Evolutionary conservation across 1,140 invertebrate species (phyloP), one percentile per base, ranked within the genome.

Genomic region (Phocides pigmalion): DNA sequence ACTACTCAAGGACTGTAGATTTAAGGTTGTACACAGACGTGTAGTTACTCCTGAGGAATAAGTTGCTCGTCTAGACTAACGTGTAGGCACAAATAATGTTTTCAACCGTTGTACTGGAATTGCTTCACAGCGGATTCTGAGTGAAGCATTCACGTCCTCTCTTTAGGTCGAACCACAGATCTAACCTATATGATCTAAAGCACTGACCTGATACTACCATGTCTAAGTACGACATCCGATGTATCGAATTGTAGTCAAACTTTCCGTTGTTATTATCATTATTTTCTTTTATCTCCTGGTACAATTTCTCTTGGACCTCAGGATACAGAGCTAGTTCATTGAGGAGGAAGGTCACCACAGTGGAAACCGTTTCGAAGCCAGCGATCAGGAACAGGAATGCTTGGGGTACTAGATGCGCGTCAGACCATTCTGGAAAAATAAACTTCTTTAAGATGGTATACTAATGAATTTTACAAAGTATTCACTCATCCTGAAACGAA

Each of bases 311-410:
- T 68, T 96, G 95, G 1, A 94, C 77, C 0, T 94, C 91, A 12
- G 92, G 93, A 76, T 95, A 85, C 1, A 91, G 61, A 0, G 94
- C 94, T 56, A 96, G 72, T 64, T 94, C 92, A 69, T 94, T 94
- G 0, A 94, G 65, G 1, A 89, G 77, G 63, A 93, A 94, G 0
- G 90, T 76, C 64, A 95, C 87, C 0, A 93, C 90, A 0, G 91
- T 91, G 4, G 94, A 92, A 16, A 94, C 92, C 0, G 94, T 94
- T 28, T 96, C 95, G 69, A 93, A 95, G 22, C 94, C 94, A 17
- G 93, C 94, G n/a, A 93, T 50, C 50, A 88, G 76, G 70, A 88
- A 86, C 0, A 88, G 15, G 1, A 79, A 61, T 0, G 77, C 83
- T 68, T 79, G 85, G 0, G 82, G 80, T 1, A 68, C 92, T 84